These are phyloP conservation scores for Aeoliscus strigatus DNA, from an alignment of 2,797 vertebrate species.

Conservation along the genomic window DNA sequence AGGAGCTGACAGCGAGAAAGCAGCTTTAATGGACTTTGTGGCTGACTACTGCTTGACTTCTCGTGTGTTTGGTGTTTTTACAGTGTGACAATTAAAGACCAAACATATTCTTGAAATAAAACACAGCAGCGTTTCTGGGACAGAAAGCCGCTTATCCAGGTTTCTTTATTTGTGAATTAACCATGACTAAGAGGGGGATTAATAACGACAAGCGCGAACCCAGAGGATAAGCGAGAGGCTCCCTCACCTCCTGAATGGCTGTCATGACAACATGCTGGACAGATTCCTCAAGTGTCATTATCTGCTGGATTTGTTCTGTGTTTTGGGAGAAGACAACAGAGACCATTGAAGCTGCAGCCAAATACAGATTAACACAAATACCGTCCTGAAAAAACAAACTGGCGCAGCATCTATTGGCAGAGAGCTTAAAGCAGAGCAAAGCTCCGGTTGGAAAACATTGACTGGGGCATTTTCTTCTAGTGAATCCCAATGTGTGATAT, in stretches of 20 bases:
- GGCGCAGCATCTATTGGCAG: slow-evolving; percentile 16
- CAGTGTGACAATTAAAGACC: no score
- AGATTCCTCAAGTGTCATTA: slow-evolving; percentile 88
- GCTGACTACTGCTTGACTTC: no score
- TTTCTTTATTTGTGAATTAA: slow-evolving; percentile 47
- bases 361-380: slow-evolving; percentile 38
- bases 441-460: slow-evolving; percentile 1
- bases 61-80: no score
- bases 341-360: slow-evolving; percentile 27
- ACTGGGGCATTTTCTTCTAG: neutral
- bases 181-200: slow-evolving; percentile 47
- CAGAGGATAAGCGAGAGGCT: slow-evolving; percentile 29
- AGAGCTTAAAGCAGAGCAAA: no score
- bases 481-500: neutral
- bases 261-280: slow-evolving; percentile 92
- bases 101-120: no score
- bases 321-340: slow-evolving; percentile 32
- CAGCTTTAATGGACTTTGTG: no score
- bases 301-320: slow-evolving; percentile 88
- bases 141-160: slow-evolving; percentile 23
- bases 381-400: slow-evolving; percentile 12
- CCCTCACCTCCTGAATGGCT: slow-evolving; percentile 88
- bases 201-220: slow-evolving; percentile 16
- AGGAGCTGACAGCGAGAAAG: slow-evolving; percentile 72
- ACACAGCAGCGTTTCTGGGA: slow-evolving; percentile 25